Percentiles rank a stretch among this genome's conserved stretches.
phyloP scores from a whole-genome alignment of 2,888 invertebrate species.

The Margaritifera margaritifera region DNA sequence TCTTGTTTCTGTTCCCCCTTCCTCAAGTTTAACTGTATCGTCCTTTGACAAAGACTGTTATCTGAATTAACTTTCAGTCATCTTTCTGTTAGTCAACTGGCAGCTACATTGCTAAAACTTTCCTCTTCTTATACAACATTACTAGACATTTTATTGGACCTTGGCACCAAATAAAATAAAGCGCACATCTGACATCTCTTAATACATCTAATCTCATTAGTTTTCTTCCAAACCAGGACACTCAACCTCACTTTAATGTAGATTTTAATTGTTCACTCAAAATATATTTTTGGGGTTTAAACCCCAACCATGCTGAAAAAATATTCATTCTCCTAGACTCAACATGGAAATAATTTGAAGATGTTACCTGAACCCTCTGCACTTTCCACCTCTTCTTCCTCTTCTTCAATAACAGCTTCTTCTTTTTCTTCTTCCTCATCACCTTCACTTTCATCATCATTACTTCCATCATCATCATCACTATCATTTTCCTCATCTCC shows the following conservation, averaged over 20 bases:
- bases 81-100: no score
- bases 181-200: not conserved
- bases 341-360: not conserved
- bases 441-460: constrained; percentile 13
- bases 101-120: no score
- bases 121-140: no score
- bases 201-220: not conserved
- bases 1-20: no score
- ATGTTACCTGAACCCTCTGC: constrained; percentile 9
- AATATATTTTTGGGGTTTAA: no score
- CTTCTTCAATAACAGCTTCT: constrained; percentile 41
- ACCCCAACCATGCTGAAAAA: no score
- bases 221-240: not conserved
- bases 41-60: no score
- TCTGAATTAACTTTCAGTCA: no score
- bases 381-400: constrained; percentile 44
- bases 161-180: no score
- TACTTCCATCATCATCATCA: constrained; percentile 29
- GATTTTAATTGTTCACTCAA: not conserved
- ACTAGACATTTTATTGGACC: no score
- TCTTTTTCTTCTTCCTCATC: constrained; percentile 20
- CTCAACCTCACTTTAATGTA: not conserved
- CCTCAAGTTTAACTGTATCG: no score
- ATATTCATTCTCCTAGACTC: not conserved
- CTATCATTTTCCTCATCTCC: constrained; percentile 69